phyloP scores from a whole-genome alignment of 2,797 vertebrate species.

The Setipinna tenuifilis region DNA sequence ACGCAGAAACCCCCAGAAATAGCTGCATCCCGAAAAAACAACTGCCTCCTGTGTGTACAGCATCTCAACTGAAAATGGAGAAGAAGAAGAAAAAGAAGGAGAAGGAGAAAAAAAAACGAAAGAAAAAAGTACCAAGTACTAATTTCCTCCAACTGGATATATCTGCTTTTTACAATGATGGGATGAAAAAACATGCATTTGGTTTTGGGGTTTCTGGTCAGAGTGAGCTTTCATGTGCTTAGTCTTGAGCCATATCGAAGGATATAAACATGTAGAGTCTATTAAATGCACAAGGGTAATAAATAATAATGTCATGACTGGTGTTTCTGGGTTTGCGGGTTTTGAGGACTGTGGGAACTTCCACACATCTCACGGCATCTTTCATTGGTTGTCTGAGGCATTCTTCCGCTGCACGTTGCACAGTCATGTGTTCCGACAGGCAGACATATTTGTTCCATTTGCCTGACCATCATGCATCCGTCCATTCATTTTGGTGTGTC shows the following conservation, averaged over 20 bases:
- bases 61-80: background rate
- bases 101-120: background rate
- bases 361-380: background rate
- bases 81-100: background rate
- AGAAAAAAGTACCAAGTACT: background rate
- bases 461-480: background rate
- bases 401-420: background rate
- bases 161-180: background rate
- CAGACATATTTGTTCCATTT: background rate
- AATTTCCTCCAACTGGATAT: background rate
- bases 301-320: background rate
- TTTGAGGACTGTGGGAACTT: background rate
- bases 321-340: background rate
- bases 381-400: background rate
- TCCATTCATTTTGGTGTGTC: background rate
- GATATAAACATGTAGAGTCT: background rate
- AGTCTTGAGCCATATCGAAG: background rate
- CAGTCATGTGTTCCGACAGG: background rate
- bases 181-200: background rate
- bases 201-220: conserved; percentile 12
- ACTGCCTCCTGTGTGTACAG: conserved; percentile 12
- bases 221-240: background rate
- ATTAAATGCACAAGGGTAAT: background rate
- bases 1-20: conserved; percentile 63
- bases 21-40: conserved; percentile 51